Percentiles rank a stretch among this genome's conserved stretches.
Evolutionary conservation across 2,113 vertebrate species (phyloP).

Genomic region (Actenoides lindsayi): DNA sequence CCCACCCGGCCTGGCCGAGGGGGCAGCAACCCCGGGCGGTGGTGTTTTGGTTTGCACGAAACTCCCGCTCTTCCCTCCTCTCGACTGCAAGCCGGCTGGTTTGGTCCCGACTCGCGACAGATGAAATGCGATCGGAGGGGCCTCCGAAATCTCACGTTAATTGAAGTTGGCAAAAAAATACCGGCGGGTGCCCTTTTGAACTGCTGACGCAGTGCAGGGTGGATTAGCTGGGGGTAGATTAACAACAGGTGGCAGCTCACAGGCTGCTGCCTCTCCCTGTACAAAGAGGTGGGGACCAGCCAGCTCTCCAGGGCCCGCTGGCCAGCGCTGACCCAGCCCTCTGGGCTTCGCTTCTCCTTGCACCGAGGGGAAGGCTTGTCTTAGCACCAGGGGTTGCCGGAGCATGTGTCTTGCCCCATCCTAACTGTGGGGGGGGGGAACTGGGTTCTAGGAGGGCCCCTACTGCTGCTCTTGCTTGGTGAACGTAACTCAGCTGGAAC

Average conservation of each 20-base stretch:
- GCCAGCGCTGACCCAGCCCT: not conserved
- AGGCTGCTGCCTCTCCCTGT: constrained; percentile 10
- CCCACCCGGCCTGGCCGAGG: not conserved
- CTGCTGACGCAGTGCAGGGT: constrained; percentile 88
- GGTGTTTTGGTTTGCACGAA: constrained; percentile 76
- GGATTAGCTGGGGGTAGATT: constrained; percentile 88
- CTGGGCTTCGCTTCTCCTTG: not conserved
- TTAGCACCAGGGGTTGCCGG: fast-evolving
- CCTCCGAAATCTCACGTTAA: constrained; percentile 86
- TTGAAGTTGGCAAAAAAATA: constrained; percentile 91
- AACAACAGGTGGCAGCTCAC: constrained; percentile 87
- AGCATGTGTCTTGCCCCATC: not conserved
- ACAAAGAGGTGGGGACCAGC: not conserved
- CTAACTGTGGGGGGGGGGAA: not conserved
- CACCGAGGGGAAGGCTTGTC: not conserved
- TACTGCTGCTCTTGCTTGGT: not conserved
- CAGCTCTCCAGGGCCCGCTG: too few species aligned
- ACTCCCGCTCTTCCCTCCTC: constrained; percentile 73
- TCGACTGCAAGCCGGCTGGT: constrained; percentile 76
- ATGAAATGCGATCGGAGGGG: constrained; percentile 86
- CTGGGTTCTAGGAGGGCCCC: not conserved
- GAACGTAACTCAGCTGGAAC: not conserved
- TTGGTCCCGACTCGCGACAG: constrained; percentile 77
- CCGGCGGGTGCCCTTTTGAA: constrained; percentile 88
- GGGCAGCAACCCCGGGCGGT: constrained; percentile 49